phyloP scores from a whole-genome alignment of 35 echinoderm and acorn worm species.

The Acanthaster planci region DNA sequence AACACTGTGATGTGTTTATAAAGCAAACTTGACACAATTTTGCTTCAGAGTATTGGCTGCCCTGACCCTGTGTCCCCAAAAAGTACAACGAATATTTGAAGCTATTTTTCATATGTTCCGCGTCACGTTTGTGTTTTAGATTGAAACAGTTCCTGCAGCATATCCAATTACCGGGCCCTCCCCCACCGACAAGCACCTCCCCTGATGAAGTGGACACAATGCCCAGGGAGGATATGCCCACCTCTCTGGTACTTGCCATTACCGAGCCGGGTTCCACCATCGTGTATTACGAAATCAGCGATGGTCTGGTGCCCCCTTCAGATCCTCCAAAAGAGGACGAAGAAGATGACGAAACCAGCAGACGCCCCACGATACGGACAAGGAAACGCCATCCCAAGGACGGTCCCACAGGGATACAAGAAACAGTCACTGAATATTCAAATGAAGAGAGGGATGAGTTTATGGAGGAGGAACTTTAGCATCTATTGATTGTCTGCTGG shows the following conservation, averaged over 20 bases:
- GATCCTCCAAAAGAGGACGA: slow-evolving; percentile 6
- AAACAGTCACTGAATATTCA: slow-evolving; percentile 23
- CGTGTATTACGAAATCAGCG: slow-evolving; percentile 77
- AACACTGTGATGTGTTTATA: too few relatives aligned
- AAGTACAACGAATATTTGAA: too few relatives aligned
- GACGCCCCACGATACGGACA: background rate
- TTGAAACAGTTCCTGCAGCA: slow-evolving; percentile 50
- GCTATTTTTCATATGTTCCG: too few relatives aligned
- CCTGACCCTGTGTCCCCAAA: too few relatives aligned
- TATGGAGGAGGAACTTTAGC: slow-evolving; percentile 16
- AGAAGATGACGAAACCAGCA: background rate
- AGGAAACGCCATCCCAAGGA: background rate
- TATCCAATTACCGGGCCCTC: slow-evolving; percentile 2
- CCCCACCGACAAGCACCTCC: background rate
- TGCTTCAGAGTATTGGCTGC: too few relatives aligned
- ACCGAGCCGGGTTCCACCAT: slow-evolving; percentile 81
- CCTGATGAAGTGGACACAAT: background rate
- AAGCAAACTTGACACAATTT: too few relatives aligned
- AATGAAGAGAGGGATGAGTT: slow-evolving; percentile 25
- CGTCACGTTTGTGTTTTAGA: slow-evolving; percentile 15
- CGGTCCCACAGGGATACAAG: background rate
- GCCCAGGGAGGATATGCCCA: background rate
- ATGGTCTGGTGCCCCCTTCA: slow-evolving; percentile 63
- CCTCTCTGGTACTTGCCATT: slow-evolving; percentile 63
- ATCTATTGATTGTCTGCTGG: too few relatives aligned